These are phyloP conservation scores for Callorhinus ursinus DNA, from an alignment of 2,113 vertebrate genomes.

Conservation along the genomic window DNA sequence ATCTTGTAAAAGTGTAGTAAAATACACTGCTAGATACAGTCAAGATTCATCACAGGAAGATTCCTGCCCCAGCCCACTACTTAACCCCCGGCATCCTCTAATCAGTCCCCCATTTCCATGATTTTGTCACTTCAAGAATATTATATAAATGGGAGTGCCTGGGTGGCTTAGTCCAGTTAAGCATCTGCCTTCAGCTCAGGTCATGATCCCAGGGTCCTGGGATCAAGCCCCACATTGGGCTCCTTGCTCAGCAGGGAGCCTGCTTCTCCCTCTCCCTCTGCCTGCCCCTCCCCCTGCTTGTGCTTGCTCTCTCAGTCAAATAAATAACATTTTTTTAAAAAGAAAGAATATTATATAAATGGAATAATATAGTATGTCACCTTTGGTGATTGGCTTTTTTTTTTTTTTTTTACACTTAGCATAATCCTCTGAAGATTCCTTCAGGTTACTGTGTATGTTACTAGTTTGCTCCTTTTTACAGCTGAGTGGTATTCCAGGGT, in stretches of 20 bases:
- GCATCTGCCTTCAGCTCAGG: neutral
- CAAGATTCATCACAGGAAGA: neutral
- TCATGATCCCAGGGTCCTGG: neutral
- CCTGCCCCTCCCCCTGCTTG: neutral
- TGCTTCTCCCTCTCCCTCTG: neutral
- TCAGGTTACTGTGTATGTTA: neutral
- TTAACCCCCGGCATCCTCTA: neutral
- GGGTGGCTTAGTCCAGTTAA: neutral
- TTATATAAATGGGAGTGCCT: neutral
- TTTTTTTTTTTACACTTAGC: neutral
- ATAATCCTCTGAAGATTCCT: neutral
- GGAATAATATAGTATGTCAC: neutral
- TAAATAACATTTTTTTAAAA: neutral
- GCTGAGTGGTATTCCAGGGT: neutral
- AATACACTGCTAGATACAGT: neutral
- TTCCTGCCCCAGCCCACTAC: neutral
- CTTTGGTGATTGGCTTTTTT: neutral
- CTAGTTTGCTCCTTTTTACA: neutral
- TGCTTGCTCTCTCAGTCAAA: neutral
- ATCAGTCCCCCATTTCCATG: neutral
- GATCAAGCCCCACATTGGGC: neutral
- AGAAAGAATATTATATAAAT: neutral
- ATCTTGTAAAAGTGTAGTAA: neutral
- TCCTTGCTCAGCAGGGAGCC: neutral
- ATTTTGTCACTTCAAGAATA: neutral